Percentiles rank a stretch among this genome's conserved stretches.
These are phyloP conservation scores for Corvus hawaiiensis DNA, from an alignment of 2,113 vertebrate species.

Conservation along the genomic window DNA sequence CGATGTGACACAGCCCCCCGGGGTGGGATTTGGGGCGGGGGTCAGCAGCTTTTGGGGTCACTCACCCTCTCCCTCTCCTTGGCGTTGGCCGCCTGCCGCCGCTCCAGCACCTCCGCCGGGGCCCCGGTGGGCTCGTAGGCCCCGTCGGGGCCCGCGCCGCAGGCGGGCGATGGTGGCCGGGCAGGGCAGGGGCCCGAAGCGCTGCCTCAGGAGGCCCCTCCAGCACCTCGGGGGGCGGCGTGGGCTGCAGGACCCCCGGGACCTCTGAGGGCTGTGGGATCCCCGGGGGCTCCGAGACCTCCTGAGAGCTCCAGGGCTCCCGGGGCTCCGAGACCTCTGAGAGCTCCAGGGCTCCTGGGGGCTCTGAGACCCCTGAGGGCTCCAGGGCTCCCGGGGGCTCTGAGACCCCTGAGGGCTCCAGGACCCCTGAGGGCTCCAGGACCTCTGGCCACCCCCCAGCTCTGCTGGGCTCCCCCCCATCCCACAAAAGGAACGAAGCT, in stretches of 20 bases:
- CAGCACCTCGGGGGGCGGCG: background rate
- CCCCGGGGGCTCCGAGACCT: background rate
- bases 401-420: background rate
- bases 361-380: fast-evolving
- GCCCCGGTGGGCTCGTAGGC: background rate
- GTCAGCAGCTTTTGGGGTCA: fast-evolving
- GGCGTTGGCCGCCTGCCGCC: background rate
- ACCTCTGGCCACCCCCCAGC: fast-evolving
- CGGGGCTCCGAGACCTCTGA: fast-evolving
- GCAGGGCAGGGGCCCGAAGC: background rate
- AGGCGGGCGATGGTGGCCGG: background rate
- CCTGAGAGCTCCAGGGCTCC: too few relatives aligned
- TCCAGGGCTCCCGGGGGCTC: fast-evolving
- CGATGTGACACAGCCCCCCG: fast-evolving
- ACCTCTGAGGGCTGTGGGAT: background rate
- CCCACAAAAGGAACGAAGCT: fast-evolving
- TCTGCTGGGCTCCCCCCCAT: background rate
- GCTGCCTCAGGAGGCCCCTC: background rate
- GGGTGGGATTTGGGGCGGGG: fast-evolving
- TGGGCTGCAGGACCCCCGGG: background rate
- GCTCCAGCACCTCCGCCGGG: background rate
- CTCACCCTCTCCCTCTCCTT: constrained; percentile 33
- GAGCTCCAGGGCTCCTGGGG: fast-evolving
- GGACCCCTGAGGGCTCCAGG: fast-evolving
- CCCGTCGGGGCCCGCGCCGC: background rate